Evolutionary conservation across 2,797 vertebrate genomes (phyloP), one percentile per base, ranked within the genome.

Genomic region (Sphenopsis melanotis): DNA sequence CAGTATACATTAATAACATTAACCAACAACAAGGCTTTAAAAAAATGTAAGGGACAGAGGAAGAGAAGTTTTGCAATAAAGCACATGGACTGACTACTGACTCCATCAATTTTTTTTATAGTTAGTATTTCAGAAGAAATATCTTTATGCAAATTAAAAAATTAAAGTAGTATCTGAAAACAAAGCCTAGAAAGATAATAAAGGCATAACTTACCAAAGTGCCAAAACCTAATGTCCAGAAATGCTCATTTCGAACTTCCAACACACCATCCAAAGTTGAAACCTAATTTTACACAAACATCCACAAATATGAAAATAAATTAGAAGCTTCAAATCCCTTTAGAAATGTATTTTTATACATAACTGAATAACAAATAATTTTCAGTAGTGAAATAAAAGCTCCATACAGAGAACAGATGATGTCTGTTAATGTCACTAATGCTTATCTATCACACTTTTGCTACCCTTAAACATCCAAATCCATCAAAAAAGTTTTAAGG

Each of bases 181-280:
- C 22, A 60, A 76, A 80, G 18, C 26, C 39, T 46, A 68, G 36
- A 61, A 86, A 36, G 64, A 82, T 19, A 85, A 42, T 2, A n/a
- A 50, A 46, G 42, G 74, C 16, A 32, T 61, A 86, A 98, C 98
- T 77, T 98, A 99, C 99, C 99, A 99, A 97, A 82, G 98, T 99
- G n/a, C 99, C 99, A 92, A 99, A 99, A 65, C 99, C 99, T 15
- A 99, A 96, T 1, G 99, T 99, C 99, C 99, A 99, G 96, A 99
- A 99, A 96, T 99, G 99, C 83, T 99, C 99, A 71, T 99, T 99
- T 55, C 99, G 97, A 76, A 99, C 99, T 98, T 99, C 99, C 91
- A 99, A 97, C 57, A 99, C 99, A 2, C 99, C 99, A 93, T 99
- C 99, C 96, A 99, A 98, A 72, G 99, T 99, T 24, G 99, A 99